Evolutionary conservation across 2,888 invertebrate genomes (phyloP).

Genomic region (Himalopsyche anomala): DNA sequence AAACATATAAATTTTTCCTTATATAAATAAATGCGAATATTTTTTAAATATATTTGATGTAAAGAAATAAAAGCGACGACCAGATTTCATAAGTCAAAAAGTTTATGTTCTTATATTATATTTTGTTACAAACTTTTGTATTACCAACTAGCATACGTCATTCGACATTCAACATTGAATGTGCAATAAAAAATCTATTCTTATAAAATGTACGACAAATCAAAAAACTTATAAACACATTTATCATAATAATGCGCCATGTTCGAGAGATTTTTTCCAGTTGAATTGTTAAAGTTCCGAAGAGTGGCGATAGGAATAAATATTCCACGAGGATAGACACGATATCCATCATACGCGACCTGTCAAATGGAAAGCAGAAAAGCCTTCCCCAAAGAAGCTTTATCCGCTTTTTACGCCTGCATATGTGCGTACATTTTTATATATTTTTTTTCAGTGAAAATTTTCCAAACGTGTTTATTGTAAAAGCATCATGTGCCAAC

Average conservation of each 20-base stretch:
- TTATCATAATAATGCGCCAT: background rate
- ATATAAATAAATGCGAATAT: too few species aligned
- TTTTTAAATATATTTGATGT: too few species aligned
- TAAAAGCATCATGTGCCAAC: slow-evolving; percentile 1
- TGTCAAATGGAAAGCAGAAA: slow-evolving; percentile 47
- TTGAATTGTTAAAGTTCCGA: slow-evolving; percentile 51
- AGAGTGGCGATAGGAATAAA: slow-evolving; percentile 49
- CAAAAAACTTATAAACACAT: background rate
- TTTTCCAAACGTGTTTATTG: slow-evolving; percentile 35
- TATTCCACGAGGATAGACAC: slow-evolving; percentile 50
- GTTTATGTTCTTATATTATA: too few species aligned
- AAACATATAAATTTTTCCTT: too few species aligned
- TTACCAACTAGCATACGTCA: too few species aligned
- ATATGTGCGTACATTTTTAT: slow-evolving; percentile 34
- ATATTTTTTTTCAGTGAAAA: slow-evolving; percentile 38
- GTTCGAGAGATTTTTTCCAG: slow-evolving; percentile 26
- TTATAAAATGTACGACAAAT: too few species aligned
- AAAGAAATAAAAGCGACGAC: too few species aligned
- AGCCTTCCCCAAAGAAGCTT: slow-evolving; percentile 56
- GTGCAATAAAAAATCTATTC: too few species aligned
- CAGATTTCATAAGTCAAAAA: too few species aligned
- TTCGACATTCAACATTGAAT: too few species aligned
- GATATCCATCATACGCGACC: slow-evolving; percentile 61
- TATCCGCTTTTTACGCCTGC: slow-evolving; percentile 28
- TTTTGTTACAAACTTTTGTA: too few species aligned